These are phyloP conservation scores for Ischnura elegans DNA, from an alignment of 2,888 invertebrate genomes.

Conservation along the genomic window DNA sequence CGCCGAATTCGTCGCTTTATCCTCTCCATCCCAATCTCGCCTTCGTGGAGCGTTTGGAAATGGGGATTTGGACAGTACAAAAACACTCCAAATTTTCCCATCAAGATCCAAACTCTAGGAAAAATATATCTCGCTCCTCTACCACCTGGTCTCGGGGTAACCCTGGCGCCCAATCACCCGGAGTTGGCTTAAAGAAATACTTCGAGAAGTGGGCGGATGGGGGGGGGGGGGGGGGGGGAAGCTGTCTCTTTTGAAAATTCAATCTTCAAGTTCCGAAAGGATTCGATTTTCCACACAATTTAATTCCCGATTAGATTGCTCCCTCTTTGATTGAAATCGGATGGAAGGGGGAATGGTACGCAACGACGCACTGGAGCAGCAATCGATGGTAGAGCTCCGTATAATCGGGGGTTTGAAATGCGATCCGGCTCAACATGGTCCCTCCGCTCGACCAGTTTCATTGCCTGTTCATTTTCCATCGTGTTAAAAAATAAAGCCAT, in stretches of 20 bases:
- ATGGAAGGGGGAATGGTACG: not conserved
- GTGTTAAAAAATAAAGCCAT: not conserved
- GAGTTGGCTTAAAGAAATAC: not conserved
- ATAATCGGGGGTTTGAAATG: not conserved
- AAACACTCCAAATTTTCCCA: constrained; percentile 17
- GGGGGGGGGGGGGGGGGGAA: no score
- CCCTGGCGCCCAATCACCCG: not conserved
- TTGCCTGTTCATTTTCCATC: not conserved
- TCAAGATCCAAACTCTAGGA: not conserved
- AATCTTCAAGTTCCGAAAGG: constrained; percentile 20
- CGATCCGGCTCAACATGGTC: not conserved
- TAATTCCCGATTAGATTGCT: constrained; percentile 4
- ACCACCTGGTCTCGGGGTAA: not conserved
- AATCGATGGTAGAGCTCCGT: not conserved
- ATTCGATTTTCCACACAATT: constrained; percentile 26
- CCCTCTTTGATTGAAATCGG: constrained; percentile 8
- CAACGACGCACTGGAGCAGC: not conserved
- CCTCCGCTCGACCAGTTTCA: not conserved
- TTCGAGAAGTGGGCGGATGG: no score
- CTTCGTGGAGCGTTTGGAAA: not conserved
- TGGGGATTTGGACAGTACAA: not conserved
- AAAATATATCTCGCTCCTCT: not conserved
- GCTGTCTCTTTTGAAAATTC: constrained; percentile 15
- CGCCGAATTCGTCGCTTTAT: not conserved
- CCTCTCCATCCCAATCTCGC: not conserved